These are phyloP conservation scores for Argynnis bischoffii DNA, from an alignment of 2,888 invertebrate genomes.

Conservation along the genomic window DNA sequence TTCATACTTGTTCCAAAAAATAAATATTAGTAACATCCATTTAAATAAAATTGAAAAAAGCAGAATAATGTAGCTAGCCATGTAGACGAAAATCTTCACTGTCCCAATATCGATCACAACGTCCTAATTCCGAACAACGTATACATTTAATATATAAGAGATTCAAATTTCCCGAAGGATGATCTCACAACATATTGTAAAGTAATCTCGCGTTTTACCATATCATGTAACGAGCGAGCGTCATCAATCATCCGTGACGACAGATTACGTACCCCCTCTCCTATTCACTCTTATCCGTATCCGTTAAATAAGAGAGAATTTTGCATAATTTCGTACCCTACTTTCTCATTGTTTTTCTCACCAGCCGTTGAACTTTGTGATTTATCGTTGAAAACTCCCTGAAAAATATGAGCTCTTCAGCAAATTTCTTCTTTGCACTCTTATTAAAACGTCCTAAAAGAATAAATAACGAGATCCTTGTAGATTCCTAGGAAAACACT, in stretches of 20 bases:
- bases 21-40: too few species aligned
- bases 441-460: conserved; percentile 31
- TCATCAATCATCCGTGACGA: conserved; percentile 52
- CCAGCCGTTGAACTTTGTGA: conserved; percentile 30
- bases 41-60: too few species aligned
- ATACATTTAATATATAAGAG: conserved; percentile 9
- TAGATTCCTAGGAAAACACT: conserved; percentile 25
- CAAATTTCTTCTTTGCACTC: conserved; percentile 29
- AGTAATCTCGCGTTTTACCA: conserved; percentile 38
- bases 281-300: conserved; percentile 40
- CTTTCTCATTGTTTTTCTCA: conserved; percentile 43
- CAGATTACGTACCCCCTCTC: conserved; percentile 52
- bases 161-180: conserved; percentile 32
- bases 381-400: conserved; percentile 40
- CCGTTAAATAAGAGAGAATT: conserved; percentile 45
- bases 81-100: too few species aligned
- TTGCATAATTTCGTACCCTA: conserved; percentile 38
- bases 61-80: too few species aligned
- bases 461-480: conserved; percentile 31
- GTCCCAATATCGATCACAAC: conserved; percentile 2
- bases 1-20: too few species aligned
- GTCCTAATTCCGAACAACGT: conserved; percentile 8
- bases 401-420: conserved; percentile 30
- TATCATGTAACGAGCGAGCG: conserved; percentile 41
- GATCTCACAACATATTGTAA: conserved; percentile 39